These are phyloP conservation scores for Glaucopsyche alexis DNA, from an alignment of 2,888 invertebrate genomes.

Conservation along the genomic window DNA sequence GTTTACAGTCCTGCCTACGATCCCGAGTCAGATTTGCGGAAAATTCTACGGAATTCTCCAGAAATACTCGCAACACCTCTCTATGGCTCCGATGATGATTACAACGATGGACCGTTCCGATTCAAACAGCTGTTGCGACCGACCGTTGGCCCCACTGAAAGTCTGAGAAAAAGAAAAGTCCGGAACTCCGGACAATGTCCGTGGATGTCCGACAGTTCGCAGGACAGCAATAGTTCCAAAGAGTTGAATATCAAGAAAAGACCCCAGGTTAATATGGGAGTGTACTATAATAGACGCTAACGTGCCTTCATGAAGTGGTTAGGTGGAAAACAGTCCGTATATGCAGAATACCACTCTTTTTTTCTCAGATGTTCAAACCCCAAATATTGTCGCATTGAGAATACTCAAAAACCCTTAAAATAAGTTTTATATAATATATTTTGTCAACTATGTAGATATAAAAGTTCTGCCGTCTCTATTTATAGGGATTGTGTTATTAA, in stretches of 20 bases:
- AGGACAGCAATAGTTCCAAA: conserved; percentile 67
- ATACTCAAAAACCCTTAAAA: too few relatives aligned
- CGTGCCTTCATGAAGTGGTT: neutral
- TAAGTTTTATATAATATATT: too few relatives aligned
- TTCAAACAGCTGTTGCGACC: conserved; percentile 83
- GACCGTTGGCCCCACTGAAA: conserved; percentile 84
- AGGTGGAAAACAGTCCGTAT: neutral
- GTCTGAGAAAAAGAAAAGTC: conserved; percentile 82
- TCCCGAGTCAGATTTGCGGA: conserved; percentile 70
- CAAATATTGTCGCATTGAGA: too few relatives aligned
- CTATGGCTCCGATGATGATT: conserved; percentile 75
- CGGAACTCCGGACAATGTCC: conserved; percentile 68
- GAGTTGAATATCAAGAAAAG: conserved; percentile 65
- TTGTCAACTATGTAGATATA: too few relatives aligned
- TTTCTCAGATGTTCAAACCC: too few relatives aligned
- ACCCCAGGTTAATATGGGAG: conserved; percentile 75
- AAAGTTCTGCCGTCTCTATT: too few relatives aligned
- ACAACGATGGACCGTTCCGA: conserved; percentile 83
- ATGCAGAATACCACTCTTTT: too few relatives aligned
- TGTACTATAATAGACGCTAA: conserved; percentile 61
- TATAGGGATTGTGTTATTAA: too few relatives aligned
- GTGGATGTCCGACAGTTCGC: conserved; percentile 75
- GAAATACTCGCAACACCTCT: conserved; percentile 71
- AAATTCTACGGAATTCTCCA: conserved; percentile 71
- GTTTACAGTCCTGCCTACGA: conserved; percentile 62